Conservation (phyloP, 2,797 vertebrate species). For the Lophius americanus region DNA sequence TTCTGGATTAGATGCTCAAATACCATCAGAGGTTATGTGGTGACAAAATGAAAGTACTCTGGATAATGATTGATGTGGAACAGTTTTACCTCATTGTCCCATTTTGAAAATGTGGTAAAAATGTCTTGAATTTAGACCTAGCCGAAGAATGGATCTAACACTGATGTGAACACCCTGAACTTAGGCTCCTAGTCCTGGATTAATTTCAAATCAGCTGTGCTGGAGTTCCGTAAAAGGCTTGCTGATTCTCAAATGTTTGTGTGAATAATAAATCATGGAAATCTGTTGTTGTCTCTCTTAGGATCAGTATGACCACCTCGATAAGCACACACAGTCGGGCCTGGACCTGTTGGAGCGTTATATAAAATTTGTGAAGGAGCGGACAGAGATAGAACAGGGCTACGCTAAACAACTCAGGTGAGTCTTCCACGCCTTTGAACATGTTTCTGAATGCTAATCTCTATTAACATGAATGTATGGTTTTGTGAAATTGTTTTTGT, state of each 20-base stretch:
- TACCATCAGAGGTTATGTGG: too few species aligned
- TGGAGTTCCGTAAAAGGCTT: not conserved
- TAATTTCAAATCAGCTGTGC: too few species aligned
- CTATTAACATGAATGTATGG: not conserved
- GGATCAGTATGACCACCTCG: constrained; percentile 96
- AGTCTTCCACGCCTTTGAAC: constrained; percentile 20
- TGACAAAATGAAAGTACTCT: too few species aligned
- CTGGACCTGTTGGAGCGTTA: constrained; percentile 94
- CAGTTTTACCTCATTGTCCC: too few species aligned
- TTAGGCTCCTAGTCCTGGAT: not conserved
- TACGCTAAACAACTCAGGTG: constrained; percentile 96
- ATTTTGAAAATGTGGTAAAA: too few species aligned
- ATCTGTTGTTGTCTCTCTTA: constrained; percentile 55
- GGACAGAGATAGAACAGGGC: constrained; percentile 92
- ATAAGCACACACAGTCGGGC: constrained; percentile 94
- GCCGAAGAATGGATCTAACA: too few species aligned
- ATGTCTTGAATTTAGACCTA: too few species aligned
- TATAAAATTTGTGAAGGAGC: constrained; percentile 96
- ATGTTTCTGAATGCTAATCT: not conserved
- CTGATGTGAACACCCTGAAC: not conserved
- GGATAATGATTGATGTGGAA: too few species aligned
- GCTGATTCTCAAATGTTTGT: constrained; percentile 3
- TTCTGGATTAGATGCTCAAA: too few species aligned
- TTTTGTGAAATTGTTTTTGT: not conserved
- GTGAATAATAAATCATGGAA: not conserved